Evolutionary conservation across 2,888 invertebrate species (phyloP).

Genomic region (Panorpa germanica): DNA sequence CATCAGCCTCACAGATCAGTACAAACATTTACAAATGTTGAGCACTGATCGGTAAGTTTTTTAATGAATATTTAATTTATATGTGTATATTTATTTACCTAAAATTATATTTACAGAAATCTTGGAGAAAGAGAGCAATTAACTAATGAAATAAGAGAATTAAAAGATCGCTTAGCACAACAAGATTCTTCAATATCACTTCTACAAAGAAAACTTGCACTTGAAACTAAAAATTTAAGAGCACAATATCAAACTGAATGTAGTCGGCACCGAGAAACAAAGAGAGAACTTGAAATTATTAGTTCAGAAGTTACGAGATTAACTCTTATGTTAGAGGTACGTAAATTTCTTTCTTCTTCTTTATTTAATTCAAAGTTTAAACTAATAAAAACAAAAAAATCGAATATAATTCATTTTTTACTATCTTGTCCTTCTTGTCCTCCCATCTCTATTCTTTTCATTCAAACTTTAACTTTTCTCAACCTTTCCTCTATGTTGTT

Average conservation of each 20-base stretch:
- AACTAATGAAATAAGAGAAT: slow-evolving; percentile 36
- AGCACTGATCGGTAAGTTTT: slow-evolving; percentile 43
- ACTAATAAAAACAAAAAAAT: too few relatives aligned
- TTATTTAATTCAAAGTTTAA: too few relatives aligned
- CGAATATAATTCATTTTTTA: too few relatives aligned
- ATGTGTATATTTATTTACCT: not conserved
- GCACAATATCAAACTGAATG: slow-evolving; percentile 51
- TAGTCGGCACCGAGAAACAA: slow-evolving; percentile 46
- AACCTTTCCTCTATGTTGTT: too few relatives aligned
- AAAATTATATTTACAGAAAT: slow-evolving; percentile 24
- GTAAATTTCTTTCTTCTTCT: slow-evolving; percentile 17
- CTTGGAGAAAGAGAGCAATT: slow-evolving; percentile 57
- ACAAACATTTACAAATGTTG: slow-evolving; percentile 46
- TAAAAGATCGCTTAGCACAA: slow-evolving; percentile 31
- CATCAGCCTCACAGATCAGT: slow-evolving; percentile 41
- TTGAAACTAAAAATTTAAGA: slow-evolving; percentile 56
- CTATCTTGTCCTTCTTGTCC: too few relatives aligned
- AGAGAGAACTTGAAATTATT: slow-evolving; percentile 42
- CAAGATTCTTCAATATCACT: slow-evolving; percentile 42
- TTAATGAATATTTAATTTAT: slow-evolving; percentile 1
- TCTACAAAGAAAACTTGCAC: slow-evolving; percentile 45
- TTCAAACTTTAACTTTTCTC: too few relatives aligned
- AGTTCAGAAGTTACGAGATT: slow-evolving; percentile 38
- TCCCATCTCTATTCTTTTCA: too few relatives aligned
- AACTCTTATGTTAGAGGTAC: slow-evolving; percentile 37